Evolutionary conservation across 2,797 vertebrate species (phyloP).

Genomic region (Pygocentrus nattereri): DNA sequence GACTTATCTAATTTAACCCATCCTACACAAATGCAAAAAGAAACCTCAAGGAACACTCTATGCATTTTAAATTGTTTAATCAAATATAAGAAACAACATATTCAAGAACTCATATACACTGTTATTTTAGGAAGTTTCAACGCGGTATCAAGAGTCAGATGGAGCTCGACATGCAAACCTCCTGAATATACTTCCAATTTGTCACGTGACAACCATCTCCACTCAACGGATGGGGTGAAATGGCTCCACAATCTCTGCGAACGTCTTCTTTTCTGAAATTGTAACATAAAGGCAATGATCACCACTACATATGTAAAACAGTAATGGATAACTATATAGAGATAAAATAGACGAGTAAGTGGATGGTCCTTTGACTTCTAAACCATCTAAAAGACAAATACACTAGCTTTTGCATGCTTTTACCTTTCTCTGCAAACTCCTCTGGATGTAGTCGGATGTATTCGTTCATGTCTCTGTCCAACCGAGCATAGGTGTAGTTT

Average conservation of each 20-base stretch:
- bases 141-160: conserved; percentile 6
- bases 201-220: conserved; percentile 3
- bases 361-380: too few relatives aligned
- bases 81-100: conserved; percentile 40
- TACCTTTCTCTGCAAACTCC: conserved; percentile 82
- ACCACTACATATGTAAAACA: too few relatives aligned
- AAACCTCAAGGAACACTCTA: background rate
- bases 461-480: conserved; percentile 84
- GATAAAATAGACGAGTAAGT: background rate
- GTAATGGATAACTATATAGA: background rate
- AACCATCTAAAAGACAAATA: background rate
- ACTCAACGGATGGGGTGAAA: conserved; percentile 86
- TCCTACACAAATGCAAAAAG: background rate
- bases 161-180: conserved; percentile 2
- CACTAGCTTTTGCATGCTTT: background rate
- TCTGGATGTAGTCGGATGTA: conserved; percentile 84
- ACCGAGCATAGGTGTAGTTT: conserved; percentile 79
- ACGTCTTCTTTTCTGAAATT: conserved; percentile 82
- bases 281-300: conserved; percentile 31
- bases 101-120: conserved; percentile 21
- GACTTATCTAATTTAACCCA: background rate
- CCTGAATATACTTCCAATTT: conserved; percentile 25
- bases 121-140: conserved; percentile 20
- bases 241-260: conserved; percentile 84
- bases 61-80: conserved; percentile 52